Base-by-base conservation (phyloP, 2,888 invertebrate species). In the Scaeva pyrastri region DNA sequence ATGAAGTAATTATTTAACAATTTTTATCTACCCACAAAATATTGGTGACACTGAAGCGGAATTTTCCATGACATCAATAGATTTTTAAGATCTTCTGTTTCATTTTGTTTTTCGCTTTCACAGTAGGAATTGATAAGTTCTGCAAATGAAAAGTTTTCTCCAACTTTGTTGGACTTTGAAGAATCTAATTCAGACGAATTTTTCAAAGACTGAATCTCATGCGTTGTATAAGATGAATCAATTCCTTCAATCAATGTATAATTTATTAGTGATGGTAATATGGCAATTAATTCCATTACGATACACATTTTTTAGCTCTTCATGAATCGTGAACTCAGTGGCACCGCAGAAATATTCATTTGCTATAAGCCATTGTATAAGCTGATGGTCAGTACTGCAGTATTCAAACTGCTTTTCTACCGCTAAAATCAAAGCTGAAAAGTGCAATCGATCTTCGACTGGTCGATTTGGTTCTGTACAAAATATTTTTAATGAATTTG, bases 271-370 rank as follows among this genome's bases (percentile, higher is more conserved):
- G 43, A 43, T 43, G 43, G 43, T n/a, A n/a, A n/a, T 43, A n/a
- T 50, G 50, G 23, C 50, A 50, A 50, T 50, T 50, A 50, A 50
- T 50, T 50, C 50, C 50, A 21, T 50, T 50, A 2, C 50, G 50
- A 50, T 50, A 50, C 1, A 50, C 50, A 50, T 52, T 52, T 52
- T 23, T 3, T 4, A 52, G 23, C 14, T 50, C 21, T 21, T 50
- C 11, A 31, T 56, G 14, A 31, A 31, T 31, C 0, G 26, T 31
- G 10, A 56, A 56, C 11, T 31, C 56, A 14, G 26, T 55, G 14
- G 55, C 55, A 23, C 1, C 8, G 14, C 55, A 55, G 6, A 55
- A 55, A 55, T 55, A 58, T 12, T 62, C 39, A 62, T 43, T 62
- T 39, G 4, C 39, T 41, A 5, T 62, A 19, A 56, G 55, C 55